A percentile compares a stretch with the other conserved stretches of the same genome.
Conservation (phyloP, 2,797 vertebrate genomes). For the Sebastes hopkinsi region DNA sequence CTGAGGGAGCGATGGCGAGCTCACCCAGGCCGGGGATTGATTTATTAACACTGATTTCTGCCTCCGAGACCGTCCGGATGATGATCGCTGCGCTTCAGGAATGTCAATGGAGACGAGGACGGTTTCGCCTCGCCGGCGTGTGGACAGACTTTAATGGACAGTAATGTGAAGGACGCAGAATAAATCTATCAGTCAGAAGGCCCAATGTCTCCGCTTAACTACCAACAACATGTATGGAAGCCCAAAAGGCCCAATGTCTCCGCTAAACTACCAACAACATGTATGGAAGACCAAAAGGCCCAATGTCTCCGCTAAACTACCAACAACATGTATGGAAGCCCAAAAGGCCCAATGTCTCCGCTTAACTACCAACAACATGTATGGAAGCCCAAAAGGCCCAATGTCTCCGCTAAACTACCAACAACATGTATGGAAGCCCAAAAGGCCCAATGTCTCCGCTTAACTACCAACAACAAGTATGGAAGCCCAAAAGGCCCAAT, state of each 20-base stretch:
- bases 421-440: too few relatives aligned
- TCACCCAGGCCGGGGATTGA: slow-evolving; percentile 67
- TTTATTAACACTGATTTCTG: slow-evolving; percentile 76
- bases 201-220: neutral
- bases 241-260: neutral
- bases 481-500: too few relatives aligned
- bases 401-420: too few relatives aligned
- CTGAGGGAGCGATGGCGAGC: slow-evolving; percentile 59
- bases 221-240: neutral
- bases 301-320: too few relatives aligned
- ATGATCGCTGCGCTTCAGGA: slow-evolving; percentile 53
- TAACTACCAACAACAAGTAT: fast-evolving
- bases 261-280: neutral
- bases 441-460: too few relatives aligned
- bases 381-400: too few relatives aligned
- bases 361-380: too few relatives aligned
- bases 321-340: too few relatives aligned
- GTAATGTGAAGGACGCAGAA: slow-evolving; percentile 23
- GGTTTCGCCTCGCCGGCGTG: neutral
- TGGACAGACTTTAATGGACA: slow-evolving; percentile 24
- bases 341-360: too few relatives aligned
- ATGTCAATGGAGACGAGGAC: slow-evolving; percentile 60
- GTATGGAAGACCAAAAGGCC: too few relatives aligned
- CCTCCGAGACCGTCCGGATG: slow-evolving; percentile 66
- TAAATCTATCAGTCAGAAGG: slow-evolving; percentile 31